Evolutionary conservation across 2,888 invertebrate species (phyloP).

Genomic region (Diaprepes abbreviatus): DNA sequence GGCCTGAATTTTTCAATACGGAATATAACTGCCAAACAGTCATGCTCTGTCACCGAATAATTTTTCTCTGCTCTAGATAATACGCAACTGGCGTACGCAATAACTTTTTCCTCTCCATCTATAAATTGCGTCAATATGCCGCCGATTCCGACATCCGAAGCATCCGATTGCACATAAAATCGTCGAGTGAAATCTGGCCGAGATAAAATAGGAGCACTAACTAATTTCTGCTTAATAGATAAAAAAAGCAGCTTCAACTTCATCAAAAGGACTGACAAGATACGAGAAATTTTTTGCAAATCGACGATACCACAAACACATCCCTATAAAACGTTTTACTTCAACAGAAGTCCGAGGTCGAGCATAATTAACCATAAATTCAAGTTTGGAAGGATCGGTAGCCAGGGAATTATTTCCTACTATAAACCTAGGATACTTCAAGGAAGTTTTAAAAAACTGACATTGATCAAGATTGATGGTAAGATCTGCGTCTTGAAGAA

Average conservation of each 20-base stretch:
- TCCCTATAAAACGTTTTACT: conserved; percentile 56
- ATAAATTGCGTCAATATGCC: conserved; percentile 31
- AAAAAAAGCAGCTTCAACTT: conserved; percentile 46
- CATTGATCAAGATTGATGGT: conserved; percentile 45
- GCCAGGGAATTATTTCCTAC: conserved; percentile 52
- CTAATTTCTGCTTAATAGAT: conserved; percentile 50
- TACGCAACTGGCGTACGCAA: conserved; percentile 43
- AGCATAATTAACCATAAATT: conserved; percentile 54
- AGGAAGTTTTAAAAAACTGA: conserved; percentile 22
- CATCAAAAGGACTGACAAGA: too few relatives aligned
- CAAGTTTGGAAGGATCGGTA: conserved; percentile 56
- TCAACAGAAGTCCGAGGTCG: conserved; percentile 53
- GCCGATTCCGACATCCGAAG: conserved; percentile 44
- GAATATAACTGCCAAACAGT: conserved; percentile 54
- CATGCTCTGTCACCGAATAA: conserved; percentile 51
- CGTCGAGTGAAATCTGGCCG: conserved; percentile 51
- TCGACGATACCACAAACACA: conserved; percentile 52
- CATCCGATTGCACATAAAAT: conserved; percentile 55
- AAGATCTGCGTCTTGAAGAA: conserved; percentile 26
- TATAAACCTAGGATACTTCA: conserved; percentile 50
- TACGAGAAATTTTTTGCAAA: conserved; percentile 55
- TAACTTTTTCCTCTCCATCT: conserved; percentile 25
- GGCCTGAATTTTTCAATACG: conserved; percentile 49
- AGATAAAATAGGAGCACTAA: conserved; percentile 51
- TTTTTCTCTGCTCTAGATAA: conserved; percentile 50